These are phyloP conservation scores for Malurus melanocephalus DNA, from an alignment of 2,113 vertebrate species.

Conservation along the genomic window DNA sequence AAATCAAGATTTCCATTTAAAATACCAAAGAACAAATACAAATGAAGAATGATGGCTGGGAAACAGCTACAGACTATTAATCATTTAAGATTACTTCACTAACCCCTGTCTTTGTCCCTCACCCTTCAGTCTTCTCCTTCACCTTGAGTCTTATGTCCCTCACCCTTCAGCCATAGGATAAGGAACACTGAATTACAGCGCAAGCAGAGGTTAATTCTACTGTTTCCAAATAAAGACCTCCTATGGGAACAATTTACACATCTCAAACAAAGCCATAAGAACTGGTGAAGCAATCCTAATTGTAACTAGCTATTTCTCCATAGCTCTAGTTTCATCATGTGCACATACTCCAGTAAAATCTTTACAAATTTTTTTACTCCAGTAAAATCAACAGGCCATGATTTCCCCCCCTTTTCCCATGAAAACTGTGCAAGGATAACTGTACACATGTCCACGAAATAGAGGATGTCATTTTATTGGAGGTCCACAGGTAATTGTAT, in stretches of 20 bases:
- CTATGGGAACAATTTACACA: not conserved
- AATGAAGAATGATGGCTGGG: not conserved
- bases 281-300: not conserved
- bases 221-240: not conserved
- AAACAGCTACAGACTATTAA: not conserved
- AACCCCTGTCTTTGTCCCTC: not conserved
- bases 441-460: slow-evolving; percentile 34
- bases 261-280: not conserved
- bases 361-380: not conserved
- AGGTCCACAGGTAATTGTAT: slow-evolving; percentile 80
- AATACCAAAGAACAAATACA: not conserved
- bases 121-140: too few species aligned
- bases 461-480: slow-evolving; percentile 82
- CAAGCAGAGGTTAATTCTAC: not conserved
- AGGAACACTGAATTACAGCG: not conserved
- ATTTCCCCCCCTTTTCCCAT: not conserved
- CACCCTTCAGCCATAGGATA: not conserved
- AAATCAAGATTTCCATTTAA: not conserved
- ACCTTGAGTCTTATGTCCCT: not conserved
- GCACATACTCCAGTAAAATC: not conserved
- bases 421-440: slow-evolving; percentile 55
- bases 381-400: not conserved
- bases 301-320: not conserved
- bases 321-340: not conserved
- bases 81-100: not conserved